Base-by-base conservation (phyloP, 2,888 invertebrate genomes). In the Metopia argyrocephala region DNA sequence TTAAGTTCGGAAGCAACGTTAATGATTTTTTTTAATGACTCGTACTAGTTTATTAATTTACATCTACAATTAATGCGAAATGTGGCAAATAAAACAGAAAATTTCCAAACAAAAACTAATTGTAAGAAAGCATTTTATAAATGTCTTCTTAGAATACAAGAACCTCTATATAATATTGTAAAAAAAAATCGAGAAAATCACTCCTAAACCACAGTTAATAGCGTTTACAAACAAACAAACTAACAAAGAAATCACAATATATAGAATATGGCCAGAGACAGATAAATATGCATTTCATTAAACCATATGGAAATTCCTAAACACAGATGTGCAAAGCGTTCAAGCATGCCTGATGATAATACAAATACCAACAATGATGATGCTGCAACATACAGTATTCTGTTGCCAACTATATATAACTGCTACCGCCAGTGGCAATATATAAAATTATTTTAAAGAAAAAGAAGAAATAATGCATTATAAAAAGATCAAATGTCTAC, bases 311-410 rank as follows among this genome's bases (percentile, higher is more conserved):
- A 78, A 80, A 81, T 70, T 66, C 66, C 66, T 64, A 66, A 71
- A 78, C 78, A 81, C 81, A 81, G 81, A 81, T 81, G 81, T 81
- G 74, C 70, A 69, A 81, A 78, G 81, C 81, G 74, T 81, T 81
- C 74, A 81, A 75, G 74, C 78, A 75, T 76, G 76, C 57, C 69
- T 73, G 45, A 59, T 76, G 62, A 23, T 57, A 23, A 48, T 62
- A 23, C 28, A 38, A n/a, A n/a, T n/a, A n/a, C n/a, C n/a, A n/a
- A n/a, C 20, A 61, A 48, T 68, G 62, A n/a, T 54, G 21, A 28
- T 25, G 50, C 70, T 66, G 65, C 27, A 56, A 46, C 70, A 66
- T 27, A 48, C n/a, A 12, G 38, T 15, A 64, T 15, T 69, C 54
- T 25, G 31, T 59, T 65, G 68, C 64, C 71, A 62, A 71, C 50